Evolutionary conservation across 2,113 vertebrate genomes (phyloP), one percentile per base, ranked within the genome.

Genomic region (Nibea coibor): DNA sequence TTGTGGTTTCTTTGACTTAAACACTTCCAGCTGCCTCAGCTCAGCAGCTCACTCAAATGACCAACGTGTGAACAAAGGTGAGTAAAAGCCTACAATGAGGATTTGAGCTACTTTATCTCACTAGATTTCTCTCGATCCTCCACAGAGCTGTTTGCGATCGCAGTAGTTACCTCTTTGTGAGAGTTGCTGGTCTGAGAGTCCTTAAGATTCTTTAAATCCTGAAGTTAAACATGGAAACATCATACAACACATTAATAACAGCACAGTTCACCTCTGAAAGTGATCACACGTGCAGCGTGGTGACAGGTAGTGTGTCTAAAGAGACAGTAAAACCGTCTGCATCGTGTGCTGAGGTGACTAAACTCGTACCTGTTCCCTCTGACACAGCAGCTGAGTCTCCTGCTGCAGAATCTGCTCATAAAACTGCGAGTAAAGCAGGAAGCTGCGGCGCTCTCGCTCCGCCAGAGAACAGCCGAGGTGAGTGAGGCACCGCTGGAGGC

Each of bases 391-490:
- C 74, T 20, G 24, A 2, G 84, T 92, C 4, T 91, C 11, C 20
- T 94, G 95, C 61, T 88, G 92, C 76, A 95, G 85, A 45, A 94
- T 84, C 2, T 94, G 95, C 85, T 96, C 95, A 1, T 95, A 96
- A 81, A 94, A 95, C 88, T 89, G 91, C 0, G 94, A 96, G 67
- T 95, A 95, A 47, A 89, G 90, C 88, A 95, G 87, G 43, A 95
- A 96, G 89, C 83, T 92, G 85, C 91, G 94, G 48, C 53, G 43
- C 75, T 96, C 95, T 79, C 93, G 93, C 47, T 91, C 93, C 88
- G 86, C 93, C 81, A 95, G 76, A 0, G 93, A 95, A 45, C 91
- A 94, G 24, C 91, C 84, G 62, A 96, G 83, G 17, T 91, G 51
- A 7, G 86, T 79, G 35, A 96, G 89, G 83, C 95, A 94, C 14